A percentile compares a stretch with the other conserved stretches of the same genome.
Evolutionary conservation across 2,797 vertebrate genomes (phyloP).

Genomic region (Tragopan temminckii): DNA sequence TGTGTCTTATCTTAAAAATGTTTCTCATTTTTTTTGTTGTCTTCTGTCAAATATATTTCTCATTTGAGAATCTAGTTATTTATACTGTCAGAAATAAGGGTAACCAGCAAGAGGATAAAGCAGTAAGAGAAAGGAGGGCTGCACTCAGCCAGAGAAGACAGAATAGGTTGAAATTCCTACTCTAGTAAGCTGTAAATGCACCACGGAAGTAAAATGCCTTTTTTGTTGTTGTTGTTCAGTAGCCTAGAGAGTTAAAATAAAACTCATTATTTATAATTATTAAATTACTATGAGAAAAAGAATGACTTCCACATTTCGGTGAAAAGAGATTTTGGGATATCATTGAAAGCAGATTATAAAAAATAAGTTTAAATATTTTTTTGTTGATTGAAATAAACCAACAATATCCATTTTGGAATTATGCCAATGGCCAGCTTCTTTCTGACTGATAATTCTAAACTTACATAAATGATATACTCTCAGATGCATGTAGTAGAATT

Average conservation of each 20-base stretch:
- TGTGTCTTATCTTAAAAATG: too few relatives aligned
- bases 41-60: not conserved
- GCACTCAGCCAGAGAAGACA: not conserved
- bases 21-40: not conserved
- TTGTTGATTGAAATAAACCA: not conserved
- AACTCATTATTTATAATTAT: not conserved
- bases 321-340: not conserved
- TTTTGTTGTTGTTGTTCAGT: not conserved
- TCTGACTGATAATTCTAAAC: not conserved
- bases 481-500: not conserved
- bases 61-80: not conserved
- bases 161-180: not conserved
- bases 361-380: too few relatives aligned
- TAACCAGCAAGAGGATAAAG: not conserved
- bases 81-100: not conserved
- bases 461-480: not conserved
- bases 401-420: not conserved
- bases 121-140: not conserved
- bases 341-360: too few relatives aligned
- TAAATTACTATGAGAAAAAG: not conserved
- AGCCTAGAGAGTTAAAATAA: not conserved
- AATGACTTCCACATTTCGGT: not conserved
- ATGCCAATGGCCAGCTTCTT: not conserved
- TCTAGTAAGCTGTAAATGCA: not conserved
- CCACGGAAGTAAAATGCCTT: not conserved